Evolutionary conservation across 2,888 invertebrate species (phyloP).

Genomic region (Philereme vetulata): DNA sequence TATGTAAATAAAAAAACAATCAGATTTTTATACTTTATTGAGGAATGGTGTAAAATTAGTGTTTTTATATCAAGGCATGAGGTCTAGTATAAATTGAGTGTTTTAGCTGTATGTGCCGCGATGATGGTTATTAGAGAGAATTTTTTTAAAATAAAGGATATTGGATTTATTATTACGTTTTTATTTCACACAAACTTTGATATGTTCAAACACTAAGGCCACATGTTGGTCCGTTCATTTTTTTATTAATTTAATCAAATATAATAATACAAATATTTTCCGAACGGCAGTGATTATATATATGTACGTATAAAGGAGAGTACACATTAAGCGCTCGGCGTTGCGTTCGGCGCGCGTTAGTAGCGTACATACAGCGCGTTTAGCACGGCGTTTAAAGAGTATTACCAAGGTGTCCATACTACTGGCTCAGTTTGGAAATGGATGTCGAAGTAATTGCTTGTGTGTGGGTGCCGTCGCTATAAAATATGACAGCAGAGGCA

Average conservation of each 20-base stretch:
- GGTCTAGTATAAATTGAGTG: conserved; percentile 50
- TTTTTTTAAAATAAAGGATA: conserved; percentile 55
- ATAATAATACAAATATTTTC: conserved; percentile 30
- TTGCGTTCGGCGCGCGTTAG: too few species aligned
- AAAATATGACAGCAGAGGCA: too few species aligned
- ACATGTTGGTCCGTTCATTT: conserved; percentile 42
- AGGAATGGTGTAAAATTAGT: conserved; percentile 66
- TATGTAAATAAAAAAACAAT: conserved; percentile 54
- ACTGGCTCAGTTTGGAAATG: too few species aligned
- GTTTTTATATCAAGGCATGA: conserved; percentile 43
- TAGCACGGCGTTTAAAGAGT: too few species aligned
- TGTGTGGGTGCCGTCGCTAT: too few species aligned
- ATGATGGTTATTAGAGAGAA: conserved; percentile 52
- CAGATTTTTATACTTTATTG: conserved; percentile 62
- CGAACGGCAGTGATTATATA: conserved; percentile 39
- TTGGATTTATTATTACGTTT: conserved; percentile 48
- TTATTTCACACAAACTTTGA: conserved; percentile 47
- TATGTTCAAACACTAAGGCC: conserved; percentile 44
- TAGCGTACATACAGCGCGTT: too few species aligned
- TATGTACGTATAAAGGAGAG: conserved; percentile 28
- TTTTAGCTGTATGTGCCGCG: conserved; percentile 44
- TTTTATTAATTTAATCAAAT: conserved; percentile 37
- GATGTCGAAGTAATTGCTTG: too few species aligned
- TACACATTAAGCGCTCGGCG: too few species aligned
- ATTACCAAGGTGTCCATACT: too few species aligned